Conservation (phyloP, 2,113 vertebrate species). For the Fukomys damarensis region DNA sequence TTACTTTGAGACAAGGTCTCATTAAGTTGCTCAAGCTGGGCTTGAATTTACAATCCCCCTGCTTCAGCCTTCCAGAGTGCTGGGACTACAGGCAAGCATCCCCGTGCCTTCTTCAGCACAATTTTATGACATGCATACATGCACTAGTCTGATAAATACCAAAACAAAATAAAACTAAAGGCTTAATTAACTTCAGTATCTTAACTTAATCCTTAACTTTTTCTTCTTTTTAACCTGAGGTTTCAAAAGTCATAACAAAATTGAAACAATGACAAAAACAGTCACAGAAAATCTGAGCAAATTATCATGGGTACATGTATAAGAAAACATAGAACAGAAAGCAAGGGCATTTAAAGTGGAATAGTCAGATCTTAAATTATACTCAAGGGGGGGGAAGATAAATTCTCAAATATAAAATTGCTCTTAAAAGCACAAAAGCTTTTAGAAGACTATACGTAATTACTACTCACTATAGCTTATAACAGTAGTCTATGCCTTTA, state of each 20-base stretch:
- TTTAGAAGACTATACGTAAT: not conserved
- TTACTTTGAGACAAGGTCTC: not conserved
- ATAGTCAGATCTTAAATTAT: not conserved
- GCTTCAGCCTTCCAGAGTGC: not conserved
- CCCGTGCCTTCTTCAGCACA: too few relatives aligned
- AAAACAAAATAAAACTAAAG: not conserved
- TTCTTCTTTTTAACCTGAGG: not conserved
- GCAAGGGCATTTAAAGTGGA: not conserved
- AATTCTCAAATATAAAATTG: not conserved
- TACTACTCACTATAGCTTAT: not conserved
- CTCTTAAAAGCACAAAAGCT: constrained; percentile 27
- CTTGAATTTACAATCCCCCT: not conserved
- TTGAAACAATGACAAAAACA: not conserved
- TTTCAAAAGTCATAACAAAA: constrained; percentile 52
- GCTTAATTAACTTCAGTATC: constrained; percentile 13
- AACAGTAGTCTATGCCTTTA: not conserved
- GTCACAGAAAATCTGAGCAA: not conserved
- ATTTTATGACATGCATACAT: not conserved
- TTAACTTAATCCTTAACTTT: not conserved
- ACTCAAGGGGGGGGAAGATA: not conserved
- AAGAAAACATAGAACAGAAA: constrained; percentile 1
- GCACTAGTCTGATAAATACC: not conserved
- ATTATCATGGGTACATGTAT: not conserved
- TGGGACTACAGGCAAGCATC: not conserved
- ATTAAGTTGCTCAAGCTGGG: not conserved